Percentiles rank a stretch among this genome's conserved stretches.
These are phyloP conservation scores for Microctenopoma stevenorrisi DNA, from an alignment of 2,797 vertebrate species.

Conservation along the genomic window DNA sequence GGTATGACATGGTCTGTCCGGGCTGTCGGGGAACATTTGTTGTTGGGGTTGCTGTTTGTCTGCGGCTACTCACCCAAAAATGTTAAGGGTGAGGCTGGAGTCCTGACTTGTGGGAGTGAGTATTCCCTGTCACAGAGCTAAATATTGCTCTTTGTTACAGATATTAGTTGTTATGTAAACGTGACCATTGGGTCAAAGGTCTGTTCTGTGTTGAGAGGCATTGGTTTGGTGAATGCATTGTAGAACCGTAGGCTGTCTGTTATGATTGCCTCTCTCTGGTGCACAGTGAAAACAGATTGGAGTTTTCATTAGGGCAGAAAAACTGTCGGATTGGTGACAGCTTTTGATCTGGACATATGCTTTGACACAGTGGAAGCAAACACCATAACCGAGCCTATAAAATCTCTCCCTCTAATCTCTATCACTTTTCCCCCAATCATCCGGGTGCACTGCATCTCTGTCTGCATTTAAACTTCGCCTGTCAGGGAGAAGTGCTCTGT, in stretches of 20 bases:
- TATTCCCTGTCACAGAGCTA: background rate
- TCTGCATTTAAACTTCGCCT: slow-evolving; percentile 24
- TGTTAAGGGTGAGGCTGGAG: slow-evolving; percentile 31
- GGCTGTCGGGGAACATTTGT: slow-evolving; percentile 70
- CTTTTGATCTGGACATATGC: slow-evolving; percentile 66
- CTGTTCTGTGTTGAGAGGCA: slow-evolving; percentile 44
- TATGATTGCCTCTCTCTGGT: slow-evolving; percentile 36
- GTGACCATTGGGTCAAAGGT: slow-evolving; percentile 20
- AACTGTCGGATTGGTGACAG: slow-evolving; percentile 70
- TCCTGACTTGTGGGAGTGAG: slow-evolving; percentile 21
- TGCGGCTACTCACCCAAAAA: slow-evolving; percentile 36
- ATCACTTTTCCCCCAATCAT: slow-evolving; percentile 26
- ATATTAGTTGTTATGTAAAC: slow-evolving; percentile 11
- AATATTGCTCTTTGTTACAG: background rate
- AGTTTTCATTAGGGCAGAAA: slow-evolving; percentile 71
- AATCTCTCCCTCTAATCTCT: slow-evolving; percentile 39
- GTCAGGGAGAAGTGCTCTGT: slow-evolving; percentile 9
- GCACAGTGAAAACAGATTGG: slow-evolving; percentile 65
- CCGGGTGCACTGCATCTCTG: slow-evolving; percentile 5
- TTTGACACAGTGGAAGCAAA: slow-evolving; percentile 54
- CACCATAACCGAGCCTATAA: slow-evolving; percentile 39
- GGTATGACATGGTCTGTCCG: slow-evolving; percentile 74
- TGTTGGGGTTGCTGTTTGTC: slow-evolving; percentile 59
- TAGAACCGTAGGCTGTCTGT: slow-evolving; percentile 27
- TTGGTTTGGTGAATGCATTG: slow-evolving; percentile 44